Evolutionary conservation across 2,888 invertebrate genomes (phyloP).

Genomic region (Panzeria rudis): DNA sequence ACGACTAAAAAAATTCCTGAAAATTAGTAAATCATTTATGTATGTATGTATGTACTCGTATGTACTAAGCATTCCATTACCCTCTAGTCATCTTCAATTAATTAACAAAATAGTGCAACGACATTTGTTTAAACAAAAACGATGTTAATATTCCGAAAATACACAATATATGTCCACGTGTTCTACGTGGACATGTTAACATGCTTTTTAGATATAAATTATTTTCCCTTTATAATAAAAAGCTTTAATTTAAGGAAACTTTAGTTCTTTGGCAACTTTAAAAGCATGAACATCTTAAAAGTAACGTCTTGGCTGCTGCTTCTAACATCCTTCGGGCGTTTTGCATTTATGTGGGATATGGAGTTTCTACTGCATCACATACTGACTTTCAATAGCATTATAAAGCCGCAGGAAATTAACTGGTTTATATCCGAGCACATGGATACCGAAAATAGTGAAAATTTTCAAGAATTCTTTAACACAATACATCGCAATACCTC

Average conservation of each 20-base stretch:
- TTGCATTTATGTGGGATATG: conserved; percentile 20
- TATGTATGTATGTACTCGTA: too few relatives aligned
- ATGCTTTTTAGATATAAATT: neutral
- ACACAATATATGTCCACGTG: neutral
- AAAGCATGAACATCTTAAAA: conserved; percentile 37
- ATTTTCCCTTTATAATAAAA: neutral
- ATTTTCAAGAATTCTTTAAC: conserved; percentile 35
- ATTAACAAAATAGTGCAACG: neutral
- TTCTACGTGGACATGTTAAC: neutral
- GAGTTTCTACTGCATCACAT: conserved; percentile 23
- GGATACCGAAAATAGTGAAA: conserved; percentile 4
- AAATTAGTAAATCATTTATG: too few relatives aligned
- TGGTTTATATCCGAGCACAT: conserved; percentile 53
- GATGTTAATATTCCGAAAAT: neutral
- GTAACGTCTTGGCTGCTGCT: neutral
- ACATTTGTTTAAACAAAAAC: neutral
- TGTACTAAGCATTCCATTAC: too few relatives aligned
- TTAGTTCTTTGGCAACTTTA: conserved; percentile 9
- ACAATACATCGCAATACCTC: conserved; percentile 19
- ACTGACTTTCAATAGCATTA: neutral
- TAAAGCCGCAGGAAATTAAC: conserved; percentile 27
- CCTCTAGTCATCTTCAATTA: too few relatives aligned
- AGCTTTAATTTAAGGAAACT: neutral
- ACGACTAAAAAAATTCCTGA: too few relatives aligned
- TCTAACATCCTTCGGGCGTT: neutral